Conservation (phyloP, 2,888 invertebrate species). For the Pherbina coryleti region DNA sequence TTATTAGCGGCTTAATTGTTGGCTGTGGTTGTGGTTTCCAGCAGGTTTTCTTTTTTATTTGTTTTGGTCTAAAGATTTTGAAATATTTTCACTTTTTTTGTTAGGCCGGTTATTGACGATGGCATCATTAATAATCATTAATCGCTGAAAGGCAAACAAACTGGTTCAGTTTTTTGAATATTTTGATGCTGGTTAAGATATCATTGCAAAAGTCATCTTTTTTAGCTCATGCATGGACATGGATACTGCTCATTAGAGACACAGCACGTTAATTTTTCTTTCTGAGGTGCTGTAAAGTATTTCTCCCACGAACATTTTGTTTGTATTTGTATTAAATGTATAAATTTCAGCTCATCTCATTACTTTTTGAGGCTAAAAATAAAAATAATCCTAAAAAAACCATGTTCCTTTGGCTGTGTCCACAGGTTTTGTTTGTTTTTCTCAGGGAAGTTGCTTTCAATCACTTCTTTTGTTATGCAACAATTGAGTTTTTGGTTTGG, state of each 20-base stretch:
- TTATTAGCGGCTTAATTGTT: conserved; percentile 44
- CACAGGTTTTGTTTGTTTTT: neutral
- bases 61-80: neutral
- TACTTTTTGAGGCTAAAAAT: too few species aligned
- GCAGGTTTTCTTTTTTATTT: neutral
- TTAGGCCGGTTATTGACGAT: neutral
- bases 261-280: neutral
- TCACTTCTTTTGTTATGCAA: conserved; percentile 13
- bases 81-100: conserved; percentile 21
- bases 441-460: neutral
- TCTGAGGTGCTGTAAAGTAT: neutral
- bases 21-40: conserved; percentile 42
- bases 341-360: too few species aligned
- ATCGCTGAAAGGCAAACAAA: neutral
- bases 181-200: neutral
- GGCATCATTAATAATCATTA: conserved; percentile 28
- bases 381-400: too few species aligned
- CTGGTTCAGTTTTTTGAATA: neutral
- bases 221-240: neutral
- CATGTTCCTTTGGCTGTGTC: too few species aligned
- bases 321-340: neutral
- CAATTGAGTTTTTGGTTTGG: neutral
- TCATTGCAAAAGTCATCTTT: neutral
- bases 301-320: neutral
- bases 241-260: neutral